Conservation (phyloP, 30 jellyfish, hydroid and myxozoan genomes). For the Phacellophora camtschatica region DNA sequence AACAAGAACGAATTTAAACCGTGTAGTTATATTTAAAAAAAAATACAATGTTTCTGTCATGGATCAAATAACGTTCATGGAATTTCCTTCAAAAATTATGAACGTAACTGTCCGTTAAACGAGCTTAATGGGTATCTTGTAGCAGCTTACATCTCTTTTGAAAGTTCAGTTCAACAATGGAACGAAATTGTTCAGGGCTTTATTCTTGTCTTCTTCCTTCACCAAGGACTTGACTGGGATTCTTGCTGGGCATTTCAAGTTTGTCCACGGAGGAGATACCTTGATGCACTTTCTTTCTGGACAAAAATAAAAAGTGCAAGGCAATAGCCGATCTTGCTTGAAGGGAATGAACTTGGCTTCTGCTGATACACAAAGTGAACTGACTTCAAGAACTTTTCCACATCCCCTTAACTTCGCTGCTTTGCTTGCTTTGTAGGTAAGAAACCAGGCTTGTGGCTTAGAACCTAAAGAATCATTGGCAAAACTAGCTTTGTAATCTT, state of each 20-base stretch:
- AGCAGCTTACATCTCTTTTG: not conserved
- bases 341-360: slow-evolving; percentile 11
- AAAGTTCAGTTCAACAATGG: not conserved
- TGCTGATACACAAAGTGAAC: slow-evolving; percentile 18
- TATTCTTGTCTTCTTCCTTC: slow-evolving; percentile 15
- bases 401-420: slow-evolving; percentile 20
- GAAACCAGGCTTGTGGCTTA: slow-evolving; percentile 24
- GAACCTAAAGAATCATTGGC: slow-evolving; percentile 12
- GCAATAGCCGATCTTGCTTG: slow-evolving; percentile 1
- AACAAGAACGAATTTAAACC: not conserved
- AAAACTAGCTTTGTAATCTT: slow-evolving; percentile 1
- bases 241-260: slow-evolving; percentile 13
- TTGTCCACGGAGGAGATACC: slow-evolving; percentile 24
- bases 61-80: not conserved
- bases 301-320: slow-evolving; percentile 4
- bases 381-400: slow-evolving; percentile 6
- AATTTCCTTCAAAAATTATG: not conserved
- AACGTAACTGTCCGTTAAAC: not conserved
- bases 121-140: not conserved
- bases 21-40: not conserved
- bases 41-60: not conserved
- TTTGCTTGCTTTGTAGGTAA: slow-evolving; percentile 18
- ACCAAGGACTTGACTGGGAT: slow-evolving; percentile 14
- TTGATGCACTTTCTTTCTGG: slow-evolving; percentile 14
- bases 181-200: not conserved